Base-by-base conservation (phyloP, 1,140 invertebrate species). In the Octopus sinensis region DNA sequence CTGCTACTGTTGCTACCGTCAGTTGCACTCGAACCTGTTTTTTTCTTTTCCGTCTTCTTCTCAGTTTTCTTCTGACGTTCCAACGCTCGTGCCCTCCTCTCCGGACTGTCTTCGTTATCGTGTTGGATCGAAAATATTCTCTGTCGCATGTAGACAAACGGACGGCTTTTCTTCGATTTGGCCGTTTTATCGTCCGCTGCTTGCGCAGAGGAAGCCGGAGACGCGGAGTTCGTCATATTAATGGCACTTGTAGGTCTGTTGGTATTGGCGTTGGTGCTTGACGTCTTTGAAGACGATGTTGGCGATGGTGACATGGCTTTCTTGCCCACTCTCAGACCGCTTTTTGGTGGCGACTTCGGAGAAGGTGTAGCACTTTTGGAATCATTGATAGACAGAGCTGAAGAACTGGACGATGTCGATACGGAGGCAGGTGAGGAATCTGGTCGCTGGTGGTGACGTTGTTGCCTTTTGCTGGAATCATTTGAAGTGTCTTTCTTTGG, bases 61-160 rank as follows among this genome's bases (percentile, higher is more conserved):
- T 51, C n/a, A 4, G 4, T 53, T 56, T 78, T 73, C 56, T 78
- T 82, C 52, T 51, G 56, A 52, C 82, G 82, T 6, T 56, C 51
- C n/a, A 83, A 77, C 12, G 80, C 80, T 30, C 78, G 43, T 52
- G 79, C 78, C 82, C 81, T 83, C 75, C 82, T 80, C 23, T 81
- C 79, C 71, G 82, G 76, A 4, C 84, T 83, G 52, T 88, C 86
- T 68, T 86, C 87, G 53, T 87, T 86, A n/a, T 89, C 88, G 51
- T 89, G 87, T 83, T 89, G 86, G 9, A 88, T 89, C 52, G 88
- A 87, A 23, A 89, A 84, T 56, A 88, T 86, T 23, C 87, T 80
- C 68, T 87, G 86, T 52, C 86, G 83, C 54, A 89, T 85, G 73
- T 88, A 88, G 0, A 89, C 88, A 81, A 88, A 89, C n/a, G 88